These are phyloP conservation scores for Zoanthus gigantus DNA, from an alignment of 92 coral and sea anemone genomes.

Conservation along the genomic window DNA sequence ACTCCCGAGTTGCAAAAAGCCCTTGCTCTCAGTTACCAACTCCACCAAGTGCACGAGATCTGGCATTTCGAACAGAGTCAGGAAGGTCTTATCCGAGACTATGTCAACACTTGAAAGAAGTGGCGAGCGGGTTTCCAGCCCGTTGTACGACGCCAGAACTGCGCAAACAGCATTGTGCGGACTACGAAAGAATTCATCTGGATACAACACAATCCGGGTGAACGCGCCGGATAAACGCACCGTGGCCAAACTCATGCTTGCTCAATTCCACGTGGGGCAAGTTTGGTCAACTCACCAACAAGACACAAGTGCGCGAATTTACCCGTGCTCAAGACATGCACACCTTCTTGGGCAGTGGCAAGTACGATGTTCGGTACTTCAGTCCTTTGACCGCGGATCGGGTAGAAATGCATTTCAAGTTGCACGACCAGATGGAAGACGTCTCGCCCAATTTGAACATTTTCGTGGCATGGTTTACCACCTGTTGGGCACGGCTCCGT, in stretches of 20 bases:
- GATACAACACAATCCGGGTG: background rate
- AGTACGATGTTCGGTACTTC: background rate
- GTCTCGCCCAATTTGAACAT: constrained; percentile 1
- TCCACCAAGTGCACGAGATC: constrained; percentile 26
- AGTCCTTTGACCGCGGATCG: constrained; percentile 22
- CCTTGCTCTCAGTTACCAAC: constrained; percentile 17
- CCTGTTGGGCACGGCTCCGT: constrained; percentile 1
- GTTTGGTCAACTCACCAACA: constrained; percentile 5
- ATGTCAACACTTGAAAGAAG: constrained; percentile 54
- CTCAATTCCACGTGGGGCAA: constrained; percentile 41
- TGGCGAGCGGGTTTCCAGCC: constrained; percentile 24
- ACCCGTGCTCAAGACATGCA: too few relatives aligned
- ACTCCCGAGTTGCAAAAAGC: too few relatives aligned
- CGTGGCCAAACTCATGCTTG: constrained; percentile 48
- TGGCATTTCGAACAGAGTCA: background rate
- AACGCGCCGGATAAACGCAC: constrained; percentile 6
- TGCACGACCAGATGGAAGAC: background rate
- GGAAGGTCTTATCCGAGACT: constrained; percentile 2
- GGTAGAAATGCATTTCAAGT: background rate
- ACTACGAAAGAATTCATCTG: constrained; percentile 16
- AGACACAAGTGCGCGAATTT: constrained; percentile 5
- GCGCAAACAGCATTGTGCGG: background rate
- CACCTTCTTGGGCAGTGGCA: background rate
- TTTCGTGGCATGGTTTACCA: background rate
- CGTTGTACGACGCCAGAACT: background rate